Evolutionary conservation across 2,888 invertebrate genomes (phyloP).

Genomic region (Leptinotarsa peninsularis): DNA sequence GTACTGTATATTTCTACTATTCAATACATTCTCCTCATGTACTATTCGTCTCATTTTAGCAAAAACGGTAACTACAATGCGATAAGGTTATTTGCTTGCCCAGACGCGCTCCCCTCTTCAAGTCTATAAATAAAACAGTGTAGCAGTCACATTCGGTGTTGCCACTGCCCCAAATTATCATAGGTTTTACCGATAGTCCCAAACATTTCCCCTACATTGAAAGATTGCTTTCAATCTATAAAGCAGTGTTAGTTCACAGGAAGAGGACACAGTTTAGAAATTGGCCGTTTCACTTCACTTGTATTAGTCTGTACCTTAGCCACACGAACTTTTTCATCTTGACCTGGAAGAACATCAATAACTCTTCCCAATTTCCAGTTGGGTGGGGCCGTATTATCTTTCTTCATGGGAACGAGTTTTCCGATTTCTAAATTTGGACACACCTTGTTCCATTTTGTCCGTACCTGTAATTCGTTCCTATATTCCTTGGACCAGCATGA

Average conservation of each 20-base stretch:
- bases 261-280: constrained; percentile 24
- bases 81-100: too few relatives aligned
- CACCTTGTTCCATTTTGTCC: not conserved
- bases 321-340: too few relatives aligned
- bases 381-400: not conserved
- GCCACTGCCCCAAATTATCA: too few relatives aligned
- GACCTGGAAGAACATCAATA: not conserved
- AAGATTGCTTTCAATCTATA: constrained; percentile 13
- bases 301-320: constrained; percentile 2
- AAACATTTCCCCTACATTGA: not conserved
- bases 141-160: too few relatives aligned
- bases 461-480: not conserved
- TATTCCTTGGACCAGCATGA: constrained; percentile 7
- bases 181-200: too few relatives aligned
- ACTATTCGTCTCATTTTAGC: too few relatives aligned
- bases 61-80: too few relatives aligned
- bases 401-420: not conserved
- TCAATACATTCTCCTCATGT: too few relatives aligned
- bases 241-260: constrained; percentile 9
- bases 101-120: too few relatives aligned
- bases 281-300: constrained; percentile 16
- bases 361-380: not conserved
- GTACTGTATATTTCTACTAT: too few relatives aligned
- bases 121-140: too few relatives aligned
- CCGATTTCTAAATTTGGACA: not conserved